A percentile compares a stretch with the other conserved stretches of the same genome.
phyloP scores from a whole-genome alignment of 2,113 vertebrate species.

The Pygathrix nemaeus region DNA sequence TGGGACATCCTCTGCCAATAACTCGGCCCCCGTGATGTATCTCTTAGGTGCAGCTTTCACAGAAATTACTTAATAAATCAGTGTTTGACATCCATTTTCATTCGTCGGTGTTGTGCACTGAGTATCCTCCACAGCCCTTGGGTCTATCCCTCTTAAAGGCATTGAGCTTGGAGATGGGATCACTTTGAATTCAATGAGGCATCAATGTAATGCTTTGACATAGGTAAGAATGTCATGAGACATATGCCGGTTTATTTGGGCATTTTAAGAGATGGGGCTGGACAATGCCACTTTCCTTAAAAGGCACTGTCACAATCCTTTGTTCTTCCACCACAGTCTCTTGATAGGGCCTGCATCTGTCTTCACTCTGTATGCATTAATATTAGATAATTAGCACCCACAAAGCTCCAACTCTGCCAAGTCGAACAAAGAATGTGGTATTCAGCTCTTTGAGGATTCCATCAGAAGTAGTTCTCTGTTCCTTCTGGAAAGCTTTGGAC shows the following conservation, averaged over 20 bases:
- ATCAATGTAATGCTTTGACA: neutral
- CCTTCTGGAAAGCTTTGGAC: neutral
- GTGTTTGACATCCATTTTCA: slow-evolving; percentile 3
- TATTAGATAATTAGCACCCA: neutral
- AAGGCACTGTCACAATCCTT: neutral
- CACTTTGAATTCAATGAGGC: neutral
- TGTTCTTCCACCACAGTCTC: neutral
- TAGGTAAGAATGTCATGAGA: neutral
- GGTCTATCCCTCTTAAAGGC: neutral
- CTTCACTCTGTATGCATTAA: neutral
- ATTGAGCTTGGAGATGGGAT: neutral
- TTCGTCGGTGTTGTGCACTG: neutral
- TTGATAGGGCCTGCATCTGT: neutral
- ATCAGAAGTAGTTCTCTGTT: neutral
- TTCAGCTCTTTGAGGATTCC: neutral
- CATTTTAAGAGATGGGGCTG: neutral
- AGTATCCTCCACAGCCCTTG: neutral
- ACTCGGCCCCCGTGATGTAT: neutral
- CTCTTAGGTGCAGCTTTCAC: neutral
- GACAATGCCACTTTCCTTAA: neutral
- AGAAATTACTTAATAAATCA: slow-evolving; percentile 57
- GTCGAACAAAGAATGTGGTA: neutral
- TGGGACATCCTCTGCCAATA: neutral
- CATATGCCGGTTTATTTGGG: neutral
- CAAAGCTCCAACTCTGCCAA: neutral